Conservation (phyloP, 1,140 invertebrate species). For the Plutomurus gul region DNA sequence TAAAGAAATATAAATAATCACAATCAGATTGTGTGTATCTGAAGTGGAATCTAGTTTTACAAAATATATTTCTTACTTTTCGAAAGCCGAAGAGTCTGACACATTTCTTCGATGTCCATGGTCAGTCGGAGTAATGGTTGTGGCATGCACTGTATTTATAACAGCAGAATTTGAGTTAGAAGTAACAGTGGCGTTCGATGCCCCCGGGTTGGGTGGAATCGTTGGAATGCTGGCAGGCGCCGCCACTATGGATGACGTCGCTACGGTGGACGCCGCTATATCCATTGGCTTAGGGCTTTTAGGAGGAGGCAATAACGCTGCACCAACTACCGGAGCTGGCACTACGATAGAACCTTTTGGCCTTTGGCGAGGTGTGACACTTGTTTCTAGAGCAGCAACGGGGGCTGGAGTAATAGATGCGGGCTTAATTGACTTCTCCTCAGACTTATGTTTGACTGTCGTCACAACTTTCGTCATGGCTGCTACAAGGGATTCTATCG, state of each 20-base stretch:
- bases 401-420: conserved; percentile 60
- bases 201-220: neutral
- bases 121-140: conserved; percentile 58
- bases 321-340: conserved; percentile 50
- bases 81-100: conserved; percentile 84
- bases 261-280: neutral
- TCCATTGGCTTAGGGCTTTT: conserved; percentile 48
- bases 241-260: neutral
- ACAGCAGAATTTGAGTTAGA: neutral
- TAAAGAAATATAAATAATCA: neutral
- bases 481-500: conserved; percentile 41
- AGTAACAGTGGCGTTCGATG: neutral
- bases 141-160: neutral
- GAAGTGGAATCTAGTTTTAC: neutral
- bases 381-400: conserved; percentile 71
- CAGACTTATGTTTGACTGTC: conserved; percentile 36
- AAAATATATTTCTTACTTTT: conserved; percentile 66
- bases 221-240: neutral
- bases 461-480: conserved; percentile 31
- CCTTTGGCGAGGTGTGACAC: conserved; percentile 80
- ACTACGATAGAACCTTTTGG: conserved; percentile 65
- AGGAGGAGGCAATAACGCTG: conserved; percentile 48
- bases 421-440: conserved; percentile 44
- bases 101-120: conserved; percentile 74
- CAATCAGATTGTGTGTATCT: neutral